Conservation (phyloP, 1,140 invertebrate genomes). For the Piezodorus guildinii region DNA sequence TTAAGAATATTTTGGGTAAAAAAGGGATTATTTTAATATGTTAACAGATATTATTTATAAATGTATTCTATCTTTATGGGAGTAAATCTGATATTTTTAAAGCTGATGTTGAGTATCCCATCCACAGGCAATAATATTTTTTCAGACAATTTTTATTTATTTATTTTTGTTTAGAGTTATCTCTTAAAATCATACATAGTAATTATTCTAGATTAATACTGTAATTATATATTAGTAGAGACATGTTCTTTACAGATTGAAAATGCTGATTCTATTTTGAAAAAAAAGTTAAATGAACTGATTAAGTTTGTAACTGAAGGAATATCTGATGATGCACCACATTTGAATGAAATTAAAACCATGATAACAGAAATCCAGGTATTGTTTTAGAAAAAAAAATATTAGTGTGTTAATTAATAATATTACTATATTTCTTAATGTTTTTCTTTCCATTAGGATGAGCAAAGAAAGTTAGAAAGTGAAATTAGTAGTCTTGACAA, state of each 20-base stretch:
- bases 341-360: not conserved
- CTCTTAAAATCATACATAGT: too few species aligned
- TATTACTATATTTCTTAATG: not conserved
- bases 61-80: too few species aligned
- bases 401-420: not conserved
- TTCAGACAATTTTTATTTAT: too few species aligned
- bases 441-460: conserved; percentile 17
- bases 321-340: not conserved
- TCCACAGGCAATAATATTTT: too few species aligned
- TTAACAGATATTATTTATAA: too few species aligned
- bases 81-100: too few species aligned
- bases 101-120: too few species aligned
- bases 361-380: not conserved
- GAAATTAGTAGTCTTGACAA: not conserved
- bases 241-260: conserved; percentile 16
- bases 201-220: too few species aligned
- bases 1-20: too few species aligned
- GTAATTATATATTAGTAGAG: too few species aligned
- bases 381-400: not conserved
- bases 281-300: conserved; percentile 30
- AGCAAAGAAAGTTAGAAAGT: not conserved
- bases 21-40: too few species aligned
- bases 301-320: conserved; percentile 12
- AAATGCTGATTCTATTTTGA: conserved; percentile 16
- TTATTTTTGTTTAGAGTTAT: too few species aligned